Evolutionary conservation across 2,797 vertebrate species (phyloP), one percentile per base, ranked within the genome.

Genomic region (Tapirus indicus): DNA sequence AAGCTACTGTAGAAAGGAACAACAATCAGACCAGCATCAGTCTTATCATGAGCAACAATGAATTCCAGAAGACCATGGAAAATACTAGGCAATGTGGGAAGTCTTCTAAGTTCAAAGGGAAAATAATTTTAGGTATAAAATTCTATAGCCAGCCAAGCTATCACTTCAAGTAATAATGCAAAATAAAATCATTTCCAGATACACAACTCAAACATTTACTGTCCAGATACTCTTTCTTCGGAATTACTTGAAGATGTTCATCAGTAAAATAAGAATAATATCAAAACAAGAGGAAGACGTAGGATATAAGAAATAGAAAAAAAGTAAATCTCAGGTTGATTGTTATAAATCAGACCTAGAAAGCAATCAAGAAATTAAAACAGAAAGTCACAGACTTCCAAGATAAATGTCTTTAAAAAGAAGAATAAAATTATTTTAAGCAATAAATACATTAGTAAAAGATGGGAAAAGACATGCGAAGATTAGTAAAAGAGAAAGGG

Each of bases 41-140:
- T 66, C 27, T 66, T 66, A 25, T 38, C 38, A 35, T 64, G 38
- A 78, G 29, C 29, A 92, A 56, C 38, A 58, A 23, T 14, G 38
- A 88, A 82, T 11, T 23, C 75, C 54, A 25, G 86, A 71, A 69
- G 23, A 41, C 75, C 75, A 82, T 8, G 44, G n/a, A 91, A 58
- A 35, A 4, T 38, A 38, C 38, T 38, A 38, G 38, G 38, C 38
- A 38, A 38, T 38, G 38, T 38, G 38, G 38, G 38, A 52, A 58
- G 17, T 58, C 54, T 83, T 62, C 69, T 32, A 66, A 71, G 56
- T 80, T 77, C 20, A 94, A 94, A 74, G 56, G 23, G 56, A 88
- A 95, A 94, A 95, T 44, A 84, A 88, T 60, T 84, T 88, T 23
- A 14, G 91, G 52, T 68, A 21, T 68, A 79, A 91, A 91, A 84